Evolutionary conservation across 2,888 invertebrate species (phyloP).

Genomic region (Chalcosyrphus nemorum): DNA sequence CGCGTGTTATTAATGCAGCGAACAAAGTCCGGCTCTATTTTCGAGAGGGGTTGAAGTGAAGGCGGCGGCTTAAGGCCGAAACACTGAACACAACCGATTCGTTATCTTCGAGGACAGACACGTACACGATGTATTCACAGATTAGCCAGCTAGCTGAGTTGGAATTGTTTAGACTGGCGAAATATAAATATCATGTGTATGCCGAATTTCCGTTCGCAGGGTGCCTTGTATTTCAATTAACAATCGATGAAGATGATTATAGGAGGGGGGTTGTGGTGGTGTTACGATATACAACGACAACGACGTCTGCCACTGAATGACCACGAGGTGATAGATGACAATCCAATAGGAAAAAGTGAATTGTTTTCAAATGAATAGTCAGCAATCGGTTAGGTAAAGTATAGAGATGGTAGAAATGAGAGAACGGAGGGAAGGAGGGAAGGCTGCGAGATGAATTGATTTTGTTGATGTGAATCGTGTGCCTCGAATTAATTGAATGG

Average conservation of each 20-base stretch:
- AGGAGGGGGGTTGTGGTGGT: background rate
- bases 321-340: conserved; percentile 19
- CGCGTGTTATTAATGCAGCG: conserved; percentile 7
- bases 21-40: background rate
- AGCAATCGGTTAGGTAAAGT: background rate
- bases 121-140: background rate
- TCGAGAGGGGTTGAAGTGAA: too few species aligned
- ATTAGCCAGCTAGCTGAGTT: background rate
- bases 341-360: conserved; percentile 19
- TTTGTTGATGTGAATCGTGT: conserved; percentile 29
- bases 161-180: conserved; percentile 15
- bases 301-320: background rate
- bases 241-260: conserved; percentile 1
- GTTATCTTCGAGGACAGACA: conserved; percentile 26
- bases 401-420: background rate
- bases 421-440: background rate
- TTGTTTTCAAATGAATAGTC: background rate
- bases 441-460: conserved; percentile 15
- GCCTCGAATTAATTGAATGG: conserved; percentile 34
- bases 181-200: background rate
- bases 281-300: background rate
- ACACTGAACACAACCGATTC: conserved; percentile 1
- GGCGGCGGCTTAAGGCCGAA: background rate
- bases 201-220: conserved; percentile 1
- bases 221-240: conserved; percentile 13